These are phyloP conservation scores for Branchinecta lindahli DNA, from an alignment of 1,140 invertebrate genomes.

Conservation along the genomic window DNA sequence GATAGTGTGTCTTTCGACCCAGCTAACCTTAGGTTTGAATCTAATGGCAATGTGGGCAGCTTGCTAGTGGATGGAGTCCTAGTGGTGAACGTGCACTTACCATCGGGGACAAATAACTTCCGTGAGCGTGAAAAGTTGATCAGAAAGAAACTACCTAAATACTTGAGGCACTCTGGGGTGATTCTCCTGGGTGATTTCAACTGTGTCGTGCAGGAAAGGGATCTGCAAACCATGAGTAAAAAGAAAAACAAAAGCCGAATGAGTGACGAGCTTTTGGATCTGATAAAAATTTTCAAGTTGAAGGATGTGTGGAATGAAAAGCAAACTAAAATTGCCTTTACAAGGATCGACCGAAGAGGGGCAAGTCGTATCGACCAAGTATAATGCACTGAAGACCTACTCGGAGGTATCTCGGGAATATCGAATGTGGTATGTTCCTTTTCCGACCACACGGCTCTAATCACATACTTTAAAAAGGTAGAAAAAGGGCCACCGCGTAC, in stretches of 20 bases:
- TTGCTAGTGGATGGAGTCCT: too few relatives aligned
- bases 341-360: not conserved
- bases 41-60: too few relatives aligned
- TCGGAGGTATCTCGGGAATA: not conserved
- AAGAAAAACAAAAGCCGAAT: not conserved
- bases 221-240: not conserved
- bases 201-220: not conserved
- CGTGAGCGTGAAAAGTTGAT: not conserved
- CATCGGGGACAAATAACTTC: not conserved
- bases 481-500: too few relatives aligned
- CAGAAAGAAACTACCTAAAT: not conserved
- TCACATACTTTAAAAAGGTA: not conserved
- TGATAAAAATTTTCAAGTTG: not conserved
- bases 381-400: not conserved
- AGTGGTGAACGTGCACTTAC: not conserved
- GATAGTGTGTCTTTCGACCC: too few relatives aligned
- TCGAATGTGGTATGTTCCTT: not conserved
- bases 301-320: slow-evolving; percentile 5
- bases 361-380: not conserved
- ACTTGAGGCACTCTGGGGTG: not conserved
- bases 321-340: not conserved
- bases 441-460: not conserved
- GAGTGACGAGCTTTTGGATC: not conserved
- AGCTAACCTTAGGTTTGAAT: too few relatives aligned
- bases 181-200: slow-evolving; percentile 1